phyloP scores from a whole-genome alignment of 2,113 vertebrate genomes.

The Theristicus caerulescens region DNA sequence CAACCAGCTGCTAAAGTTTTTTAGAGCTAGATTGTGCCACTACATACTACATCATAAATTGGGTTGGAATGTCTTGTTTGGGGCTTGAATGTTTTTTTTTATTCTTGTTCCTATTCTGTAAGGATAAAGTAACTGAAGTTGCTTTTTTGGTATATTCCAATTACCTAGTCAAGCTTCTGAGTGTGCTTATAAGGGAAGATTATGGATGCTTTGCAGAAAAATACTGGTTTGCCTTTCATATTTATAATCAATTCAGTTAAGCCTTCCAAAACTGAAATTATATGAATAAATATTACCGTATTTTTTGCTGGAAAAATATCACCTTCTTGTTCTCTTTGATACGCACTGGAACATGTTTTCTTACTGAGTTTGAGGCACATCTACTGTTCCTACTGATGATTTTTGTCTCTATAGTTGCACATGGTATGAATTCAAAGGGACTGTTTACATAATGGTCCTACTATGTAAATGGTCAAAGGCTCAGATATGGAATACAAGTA shows the following conservation, averaged over 20 bases:
- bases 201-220: background rate
- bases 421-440: background rate
- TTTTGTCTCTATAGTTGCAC: background rate
- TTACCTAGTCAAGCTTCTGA: background rate
- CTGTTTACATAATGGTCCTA: background rate
- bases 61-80: background rate
- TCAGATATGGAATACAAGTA: background rate
- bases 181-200: background rate
- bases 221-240: background rate
- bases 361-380: background rate
- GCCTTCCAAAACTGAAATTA: background rate
- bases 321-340: background rate
- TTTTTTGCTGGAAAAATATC: background rate
- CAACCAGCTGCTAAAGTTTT: background rate
- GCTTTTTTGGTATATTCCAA: background rate
- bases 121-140: background rate
- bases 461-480: background rate
- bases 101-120: background rate
- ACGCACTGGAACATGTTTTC: background rate
- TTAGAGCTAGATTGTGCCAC: background rate
- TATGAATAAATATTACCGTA: background rate
- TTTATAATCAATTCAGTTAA: background rate
- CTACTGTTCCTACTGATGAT: background rate
- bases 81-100: background rate
- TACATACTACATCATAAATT: background rate